phyloP scores from a whole-genome alignment of 2,797 vertebrate species.

The Phrynocephalus forsythii region DNA sequence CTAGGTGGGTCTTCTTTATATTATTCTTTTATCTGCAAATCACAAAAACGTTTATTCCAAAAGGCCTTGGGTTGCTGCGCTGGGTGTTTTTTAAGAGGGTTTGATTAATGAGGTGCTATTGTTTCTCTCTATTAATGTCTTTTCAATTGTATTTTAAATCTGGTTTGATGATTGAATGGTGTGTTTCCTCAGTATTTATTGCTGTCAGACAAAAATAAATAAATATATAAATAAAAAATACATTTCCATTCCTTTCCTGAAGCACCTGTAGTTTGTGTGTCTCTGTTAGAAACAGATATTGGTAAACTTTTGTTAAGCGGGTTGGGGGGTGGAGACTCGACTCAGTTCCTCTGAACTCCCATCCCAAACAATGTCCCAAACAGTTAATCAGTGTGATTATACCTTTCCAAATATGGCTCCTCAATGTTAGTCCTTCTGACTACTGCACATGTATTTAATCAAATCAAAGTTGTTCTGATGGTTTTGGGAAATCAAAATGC shows the following conservation, averaged over 20 bases:
- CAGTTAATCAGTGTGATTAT: background rate
- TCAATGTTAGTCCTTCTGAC: slow-evolving; percentile 6
- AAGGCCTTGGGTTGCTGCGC: background rate
- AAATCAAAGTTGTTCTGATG: slow-evolving; percentile 2
- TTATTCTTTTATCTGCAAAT: background rate
- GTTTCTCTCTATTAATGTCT: background rate
- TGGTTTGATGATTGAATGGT: background rate
- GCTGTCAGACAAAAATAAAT: background rate
- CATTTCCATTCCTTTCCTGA: background rate
- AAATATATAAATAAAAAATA: background rate
- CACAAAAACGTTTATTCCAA: background rate
- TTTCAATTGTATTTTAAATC: background rate
- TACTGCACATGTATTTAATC: slow-evolving; percentile 8
- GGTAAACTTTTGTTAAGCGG: background rate
- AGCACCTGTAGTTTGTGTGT: background rate
- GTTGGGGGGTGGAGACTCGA: background rate
- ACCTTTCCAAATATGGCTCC: background rate
- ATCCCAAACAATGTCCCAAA: background rate
- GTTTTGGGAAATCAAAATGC: background rate
- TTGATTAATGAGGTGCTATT: background rate
- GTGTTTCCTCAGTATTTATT: background rate
- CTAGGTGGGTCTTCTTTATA: background rate
- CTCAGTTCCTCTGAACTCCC: background rate
- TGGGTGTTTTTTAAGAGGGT: background rate
- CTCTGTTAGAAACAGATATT: background rate